phyloP scores from a whole-genome alignment of 2,797 vertebrate species.

The Channallabes apus region DNA sequence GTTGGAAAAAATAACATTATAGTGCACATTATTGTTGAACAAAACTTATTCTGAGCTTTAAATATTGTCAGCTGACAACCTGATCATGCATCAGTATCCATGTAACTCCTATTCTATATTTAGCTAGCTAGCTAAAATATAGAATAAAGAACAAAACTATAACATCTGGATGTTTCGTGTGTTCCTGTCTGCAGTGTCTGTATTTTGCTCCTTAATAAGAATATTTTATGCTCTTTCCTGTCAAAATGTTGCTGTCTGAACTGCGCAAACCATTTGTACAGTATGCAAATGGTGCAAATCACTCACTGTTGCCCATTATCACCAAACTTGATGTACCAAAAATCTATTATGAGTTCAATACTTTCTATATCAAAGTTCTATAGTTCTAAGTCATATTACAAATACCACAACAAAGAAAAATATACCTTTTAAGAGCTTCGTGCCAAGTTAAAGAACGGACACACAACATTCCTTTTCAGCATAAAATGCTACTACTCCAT shows the following conservation, averaged over 20 bases:
- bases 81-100: neutral
- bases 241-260: neutral
- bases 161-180: neutral
- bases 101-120: neutral
- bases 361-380: too few species aligned
- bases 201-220: neutral
- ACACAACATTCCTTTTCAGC: neutral
- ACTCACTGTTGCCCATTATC: neutral
- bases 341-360: neutral
- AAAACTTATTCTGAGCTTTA: neutral
- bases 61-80: neutral
- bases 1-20: conserved; percentile 5
- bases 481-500: neutral
- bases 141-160: neutral
- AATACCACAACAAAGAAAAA: neutral
- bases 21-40: neutral
- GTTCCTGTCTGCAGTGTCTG: neutral
- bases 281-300: neutral
- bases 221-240: neutral
- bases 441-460: neutral
- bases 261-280: neutral
- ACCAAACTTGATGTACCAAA: neutral
- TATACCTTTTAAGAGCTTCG: neutral
- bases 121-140: neutral
- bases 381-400: neutral